Evolutionary conservation across 2,113 vertebrate species (phyloP).

Genomic region (Octodon degus): DNA sequence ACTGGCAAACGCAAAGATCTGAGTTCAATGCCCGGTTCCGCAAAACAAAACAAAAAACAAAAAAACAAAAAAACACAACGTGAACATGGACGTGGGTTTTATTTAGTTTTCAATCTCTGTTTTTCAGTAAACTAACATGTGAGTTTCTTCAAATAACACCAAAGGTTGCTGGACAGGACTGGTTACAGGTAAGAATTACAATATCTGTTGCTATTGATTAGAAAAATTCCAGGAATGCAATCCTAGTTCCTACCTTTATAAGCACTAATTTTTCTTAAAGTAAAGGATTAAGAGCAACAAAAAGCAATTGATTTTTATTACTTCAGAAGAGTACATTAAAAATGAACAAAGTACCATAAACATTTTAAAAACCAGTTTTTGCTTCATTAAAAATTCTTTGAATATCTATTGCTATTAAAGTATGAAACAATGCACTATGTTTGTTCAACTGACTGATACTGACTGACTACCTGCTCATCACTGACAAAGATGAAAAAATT

Average conservation of each 20-base stretch:
- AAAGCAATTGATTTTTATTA: constrained; percentile 28
- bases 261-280: constrained; percentile 23
- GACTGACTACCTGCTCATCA: neutral
- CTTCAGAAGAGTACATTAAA: constrained; percentile 33
- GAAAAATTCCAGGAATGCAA: constrained; percentile 42
- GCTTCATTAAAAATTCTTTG: neutral
- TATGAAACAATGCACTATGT: neutral
- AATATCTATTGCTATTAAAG: neutral
- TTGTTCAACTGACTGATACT: constrained; percentile 33
- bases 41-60: no score
- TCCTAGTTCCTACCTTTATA: neutral
- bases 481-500: constrained; percentile 25
- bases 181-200: neutral
- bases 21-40: no score
- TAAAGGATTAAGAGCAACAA: constrained; percentile 1
- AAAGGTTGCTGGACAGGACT: neutral
- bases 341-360: constrained; percentile 41
- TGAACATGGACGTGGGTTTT: constrained; percentile 21
- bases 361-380: neutral
- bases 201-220: constrained; percentile 2
- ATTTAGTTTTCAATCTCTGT: constrained; percentile 46
- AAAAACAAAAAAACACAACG: no score
- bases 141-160: constrained; percentile 44
- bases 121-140: constrained; percentile 1
- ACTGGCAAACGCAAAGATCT: no score